These are phyloP conservation scores for Acronicta psi DNA, from an alignment of 2,888 invertebrate species.

Conservation along the genomic window DNA sequence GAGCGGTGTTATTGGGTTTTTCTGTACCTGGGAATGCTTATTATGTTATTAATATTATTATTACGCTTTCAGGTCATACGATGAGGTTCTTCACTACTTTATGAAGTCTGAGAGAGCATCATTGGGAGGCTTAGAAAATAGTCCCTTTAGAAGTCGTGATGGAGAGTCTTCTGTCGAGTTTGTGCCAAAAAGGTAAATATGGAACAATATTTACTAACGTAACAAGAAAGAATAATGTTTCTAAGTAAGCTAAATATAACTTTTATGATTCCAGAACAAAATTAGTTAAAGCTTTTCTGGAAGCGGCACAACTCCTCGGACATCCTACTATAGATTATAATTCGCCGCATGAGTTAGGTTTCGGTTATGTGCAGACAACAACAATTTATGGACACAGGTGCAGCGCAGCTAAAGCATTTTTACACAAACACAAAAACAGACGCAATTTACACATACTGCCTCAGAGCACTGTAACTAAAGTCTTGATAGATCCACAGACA, in stretches of 20 bases:
- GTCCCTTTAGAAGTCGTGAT: conserved; percentile 88
- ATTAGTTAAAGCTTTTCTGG: conserved; percentile 85
- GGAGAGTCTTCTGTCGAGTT: conserved; percentile 91
- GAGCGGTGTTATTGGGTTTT: no score
- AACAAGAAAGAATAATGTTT: background rate
- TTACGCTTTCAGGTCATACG: conserved; percentile 85
- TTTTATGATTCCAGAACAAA: conserved; percentile 72
- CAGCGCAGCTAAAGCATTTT: conserved; percentile 91
- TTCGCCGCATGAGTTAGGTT: conserved; percentile 90
- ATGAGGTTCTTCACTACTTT: conserved; percentile 90
- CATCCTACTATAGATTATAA: conserved; percentile 92
- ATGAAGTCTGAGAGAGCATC: conserved; percentile 89
- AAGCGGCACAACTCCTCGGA: conserved; percentile 91
- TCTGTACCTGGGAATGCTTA: no score
- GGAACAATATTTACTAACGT: no score
- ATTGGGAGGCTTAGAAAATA: conserved; percentile 82
- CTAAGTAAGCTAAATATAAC: background rate
- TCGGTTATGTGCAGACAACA: conserved; percentile 91
- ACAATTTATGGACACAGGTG: conserved; percentile 89
- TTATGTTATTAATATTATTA: no score
- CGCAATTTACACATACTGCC: conserved; percentile 92
- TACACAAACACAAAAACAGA: conserved; percentile 89
- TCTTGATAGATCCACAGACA: conserved; percentile 90
- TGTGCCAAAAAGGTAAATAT: conserved; percentile 82
- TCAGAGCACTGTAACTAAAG: conserved; percentile 90